These are phyloP conservation scores for Siniperca chuatsi DNA, from an alignment of 2,113 vertebrate species.

Conservation along the genomic window DNA sequence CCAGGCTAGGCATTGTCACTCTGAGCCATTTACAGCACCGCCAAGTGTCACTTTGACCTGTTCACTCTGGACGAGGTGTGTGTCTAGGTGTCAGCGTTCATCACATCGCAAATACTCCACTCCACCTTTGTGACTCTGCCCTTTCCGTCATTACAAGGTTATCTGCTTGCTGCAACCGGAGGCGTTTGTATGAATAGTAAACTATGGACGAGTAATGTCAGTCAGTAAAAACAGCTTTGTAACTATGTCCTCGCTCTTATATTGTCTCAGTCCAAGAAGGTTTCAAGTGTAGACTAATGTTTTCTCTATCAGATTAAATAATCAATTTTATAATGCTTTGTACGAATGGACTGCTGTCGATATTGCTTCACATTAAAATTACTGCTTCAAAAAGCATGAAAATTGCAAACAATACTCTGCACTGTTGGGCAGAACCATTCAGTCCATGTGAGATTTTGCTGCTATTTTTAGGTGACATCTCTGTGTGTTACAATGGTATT, in stretches of 20 bases:
- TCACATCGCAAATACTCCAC: constrained; percentile 34
- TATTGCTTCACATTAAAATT: background rate
- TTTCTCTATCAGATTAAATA: background rate
- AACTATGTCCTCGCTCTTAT: background rate
- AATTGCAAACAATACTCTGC: background rate
- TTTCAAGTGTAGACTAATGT: background rate
- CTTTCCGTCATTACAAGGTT: constrained; percentile 36
- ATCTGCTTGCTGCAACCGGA: constrained; percentile 5
- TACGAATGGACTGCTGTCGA: background rate
- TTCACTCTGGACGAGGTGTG: constrained; percentile 24
- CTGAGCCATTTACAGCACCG: constrained; percentile 42
- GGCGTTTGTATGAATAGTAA: background rate
- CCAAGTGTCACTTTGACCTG: constrained; percentile 53
- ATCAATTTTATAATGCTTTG: background rate
- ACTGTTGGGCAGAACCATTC: background rate
- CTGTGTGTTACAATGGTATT: background rate
- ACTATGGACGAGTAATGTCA: constrained; percentile 20
- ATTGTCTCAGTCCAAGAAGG: background rate
- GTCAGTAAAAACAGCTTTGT: constrained; percentile 7
- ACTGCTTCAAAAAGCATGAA: background rate
- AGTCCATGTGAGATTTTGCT: background rate
- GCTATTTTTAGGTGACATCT: constrained; percentile 21
- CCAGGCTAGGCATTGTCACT: constrained; percentile 45
- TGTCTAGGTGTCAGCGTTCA: constrained; percentile 43
- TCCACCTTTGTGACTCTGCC: constrained; percentile 47